Percentiles rank a stretch among this genome's conserved stretches.
Evolutionary conservation across 2,888 invertebrate species (phyloP).

Genomic region (Biston betularia): DNA sequence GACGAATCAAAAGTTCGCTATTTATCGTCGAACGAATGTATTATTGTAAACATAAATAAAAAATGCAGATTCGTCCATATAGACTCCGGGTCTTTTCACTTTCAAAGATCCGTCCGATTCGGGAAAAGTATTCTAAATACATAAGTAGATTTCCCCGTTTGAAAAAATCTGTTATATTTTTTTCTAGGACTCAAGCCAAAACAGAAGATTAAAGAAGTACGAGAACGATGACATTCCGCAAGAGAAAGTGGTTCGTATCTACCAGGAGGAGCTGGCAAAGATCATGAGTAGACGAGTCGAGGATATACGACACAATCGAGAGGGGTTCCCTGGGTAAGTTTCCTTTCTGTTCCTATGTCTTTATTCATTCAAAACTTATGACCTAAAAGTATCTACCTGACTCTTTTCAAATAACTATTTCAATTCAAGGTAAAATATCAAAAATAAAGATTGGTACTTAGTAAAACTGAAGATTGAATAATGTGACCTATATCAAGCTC

Average conservation of each 20-base stretch:
- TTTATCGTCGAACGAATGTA: too few relatives aligned
- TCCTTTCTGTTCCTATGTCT: conserved; percentile 9
- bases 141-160: not conserved
- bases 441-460: too few relatives aligned
- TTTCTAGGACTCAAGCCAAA: conserved; percentile 88
- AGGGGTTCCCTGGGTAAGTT: conserved; percentile 92
- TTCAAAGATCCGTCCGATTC: too few relatives aligned
- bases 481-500: not conserved
- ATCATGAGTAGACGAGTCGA: conserved; percentile 93
- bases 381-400: too few relatives aligned
- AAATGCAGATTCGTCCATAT: too few relatives aligned
- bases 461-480: not conserved
- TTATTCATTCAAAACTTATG: too few relatives aligned
- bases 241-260: conserved; percentile 97
- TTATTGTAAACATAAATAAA: too few relatives aligned
- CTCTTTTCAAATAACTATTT: not conserved
- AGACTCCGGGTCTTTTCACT: too few relatives aligned
- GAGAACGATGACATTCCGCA: conserved; percentile 98
- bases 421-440: too few relatives aligned
- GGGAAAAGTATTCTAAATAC: too few relatives aligned
- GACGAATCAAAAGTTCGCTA: too few relatives aligned
- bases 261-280: conserved; percentile 97
- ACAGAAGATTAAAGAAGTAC: conserved; percentile 93
- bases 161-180: not conserved
- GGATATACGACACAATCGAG: conserved; percentile 91